phyloP scores from a whole-genome alignment of 2,888 invertebrate genomes.

The Troides oblongomaculatus region DNA sequence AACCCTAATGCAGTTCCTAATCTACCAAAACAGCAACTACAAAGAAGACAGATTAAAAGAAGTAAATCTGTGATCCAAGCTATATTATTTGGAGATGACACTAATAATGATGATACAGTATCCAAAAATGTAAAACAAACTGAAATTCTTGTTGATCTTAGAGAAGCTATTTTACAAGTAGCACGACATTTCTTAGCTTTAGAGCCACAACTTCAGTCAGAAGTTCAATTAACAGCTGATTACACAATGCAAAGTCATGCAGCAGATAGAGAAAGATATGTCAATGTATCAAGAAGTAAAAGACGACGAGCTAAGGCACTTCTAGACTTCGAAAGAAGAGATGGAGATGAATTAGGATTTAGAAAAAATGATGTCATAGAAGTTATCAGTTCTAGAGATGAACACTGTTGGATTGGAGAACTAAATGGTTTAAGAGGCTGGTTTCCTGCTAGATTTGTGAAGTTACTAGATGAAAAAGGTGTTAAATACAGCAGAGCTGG shows the following conservation, averaged over 20 bases:
- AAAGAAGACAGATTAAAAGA: conserved; percentile 92
- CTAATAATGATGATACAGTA: conserved; percentile 89
- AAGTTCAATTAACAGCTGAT: conserved; percentile 92
- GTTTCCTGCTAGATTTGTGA: conserved; percentile 98
- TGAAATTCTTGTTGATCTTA: conserved; percentile 97
- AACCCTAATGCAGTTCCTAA: conserved; percentile 94
- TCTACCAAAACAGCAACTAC: conserved; percentile 95
- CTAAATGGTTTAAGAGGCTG: conserved; percentile 96
- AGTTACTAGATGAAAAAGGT: conserved; percentile 93
- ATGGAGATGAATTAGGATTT: conserved; percentile 99
- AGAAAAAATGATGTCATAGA: conserved; percentile 99
- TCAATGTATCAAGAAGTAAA: conserved; percentile 93
- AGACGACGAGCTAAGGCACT: conserved; percentile 96
- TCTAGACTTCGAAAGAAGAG: conserved; percentile 97
- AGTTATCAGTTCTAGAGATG: conserved; percentile 97
- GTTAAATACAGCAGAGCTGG: conserved; percentile 92
- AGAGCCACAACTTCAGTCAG: conserved; percentile 91
- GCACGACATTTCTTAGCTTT: conserved; percentile 96
- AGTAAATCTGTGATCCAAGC: conserved; percentile 94
- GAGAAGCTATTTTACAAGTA: conserved; percentile 95
- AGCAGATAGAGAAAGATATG: conserved; percentile 95
- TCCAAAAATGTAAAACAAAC: conserved; percentile 99
- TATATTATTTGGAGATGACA: conserved; percentile 90
- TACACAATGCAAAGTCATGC: conserved; percentile 97
- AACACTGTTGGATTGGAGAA: conserved; percentile 99